Conservation (phyloP, 2,888 invertebrate species). For the Copidosoma aretas region DNA sequence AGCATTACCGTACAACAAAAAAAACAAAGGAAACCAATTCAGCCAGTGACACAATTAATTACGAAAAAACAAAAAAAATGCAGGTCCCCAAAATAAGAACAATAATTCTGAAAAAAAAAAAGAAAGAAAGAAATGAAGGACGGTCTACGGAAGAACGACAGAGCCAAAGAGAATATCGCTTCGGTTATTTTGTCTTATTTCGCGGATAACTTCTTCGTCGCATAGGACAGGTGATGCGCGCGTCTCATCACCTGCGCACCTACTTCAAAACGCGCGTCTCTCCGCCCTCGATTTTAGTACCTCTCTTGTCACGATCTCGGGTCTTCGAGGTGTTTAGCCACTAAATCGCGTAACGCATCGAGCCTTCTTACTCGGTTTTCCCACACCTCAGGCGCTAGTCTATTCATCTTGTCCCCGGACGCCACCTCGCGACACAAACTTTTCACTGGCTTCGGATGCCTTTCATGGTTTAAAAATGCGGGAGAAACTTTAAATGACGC, state of each 20-base stretch:
- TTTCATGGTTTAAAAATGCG: conserved; percentile 37
- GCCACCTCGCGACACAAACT: not conserved
- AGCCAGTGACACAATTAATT: too few species aligned
- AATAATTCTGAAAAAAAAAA: too few species aligned
- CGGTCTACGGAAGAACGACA: too few species aligned
- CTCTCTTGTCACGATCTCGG: not conserved
- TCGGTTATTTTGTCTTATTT: too few species aligned
- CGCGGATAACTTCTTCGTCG: not conserved
- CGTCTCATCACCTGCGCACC: not conserved
- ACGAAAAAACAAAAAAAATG: too few species aligned
- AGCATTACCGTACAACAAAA: too few species aligned
- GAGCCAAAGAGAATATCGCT: too few species aligned
- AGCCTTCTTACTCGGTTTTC: not conserved
- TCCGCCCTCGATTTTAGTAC: not conserved
- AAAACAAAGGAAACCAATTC: too few species aligned
- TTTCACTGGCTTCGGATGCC: conserved; percentile 4
- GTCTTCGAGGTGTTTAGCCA: not conserved
- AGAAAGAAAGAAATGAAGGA: too few species aligned
- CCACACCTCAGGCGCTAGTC: not conserved
- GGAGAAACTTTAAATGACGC: conserved; percentile 33
- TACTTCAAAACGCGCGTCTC: not conserved
- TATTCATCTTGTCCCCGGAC: not conserved
- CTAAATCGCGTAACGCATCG: not conserved
- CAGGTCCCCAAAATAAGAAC: too few species aligned
- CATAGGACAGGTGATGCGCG: not conserved